A percentile compares a stretch with the other conserved stretches of the same genome.
phyloP scores from a whole-genome alignment of 92 coral and sea anemone genomes.

The Paramuricea clavata region DNA sequence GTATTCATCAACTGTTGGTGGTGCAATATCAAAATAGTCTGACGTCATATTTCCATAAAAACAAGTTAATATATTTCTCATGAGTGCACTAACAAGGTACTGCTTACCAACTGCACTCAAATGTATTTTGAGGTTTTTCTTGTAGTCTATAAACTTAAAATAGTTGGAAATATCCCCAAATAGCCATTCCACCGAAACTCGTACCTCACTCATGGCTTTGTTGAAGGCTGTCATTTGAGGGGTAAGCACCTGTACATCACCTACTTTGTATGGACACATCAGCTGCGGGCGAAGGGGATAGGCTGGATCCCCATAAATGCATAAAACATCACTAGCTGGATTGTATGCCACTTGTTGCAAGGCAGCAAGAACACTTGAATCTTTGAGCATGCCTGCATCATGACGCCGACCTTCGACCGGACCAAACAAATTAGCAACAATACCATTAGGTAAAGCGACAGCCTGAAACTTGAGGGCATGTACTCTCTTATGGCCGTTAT shows the following conservation, averaged over 20 bases:
- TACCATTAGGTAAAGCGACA: slow-evolving; percentile 69
- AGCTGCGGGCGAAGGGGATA: slow-evolving; percentile 60
- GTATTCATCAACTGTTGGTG: slow-evolving; percentile 61
- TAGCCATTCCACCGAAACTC: too few species aligned
- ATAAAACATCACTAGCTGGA: slow-evolving; percentile 54
- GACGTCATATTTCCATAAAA: too few species aligned
- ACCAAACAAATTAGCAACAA: slow-evolving; percentile 65
- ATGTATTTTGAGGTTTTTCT: too few species aligned
- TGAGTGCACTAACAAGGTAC: too few species aligned
- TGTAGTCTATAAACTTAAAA: too few species aligned
- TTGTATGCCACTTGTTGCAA: slow-evolving; percentile 50
- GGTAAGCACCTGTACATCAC: too few species aligned
- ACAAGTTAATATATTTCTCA: too few species aligned
- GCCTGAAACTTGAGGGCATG: slow-evolving; percentile 65
- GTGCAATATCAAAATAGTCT: slow-evolving; percentile 32
- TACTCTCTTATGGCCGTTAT: too few species aligned
- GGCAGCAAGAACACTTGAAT: slow-evolving; percentile 47
- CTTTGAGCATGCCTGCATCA: slow-evolving; percentile 68
- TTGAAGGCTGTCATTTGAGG: too few species aligned
- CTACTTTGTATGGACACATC: slow-evolving; percentile 56
- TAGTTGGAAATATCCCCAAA: too few species aligned
- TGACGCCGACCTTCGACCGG: slow-evolving; percentile 72
- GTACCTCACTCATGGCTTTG: too few species aligned
- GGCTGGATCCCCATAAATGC: slow-evolving; percentile 70
- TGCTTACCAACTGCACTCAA: too few species aligned